Conservation (phyloP, 2,797 vertebrate genomes). For the Pseudotriccus pelzelni region DNA sequence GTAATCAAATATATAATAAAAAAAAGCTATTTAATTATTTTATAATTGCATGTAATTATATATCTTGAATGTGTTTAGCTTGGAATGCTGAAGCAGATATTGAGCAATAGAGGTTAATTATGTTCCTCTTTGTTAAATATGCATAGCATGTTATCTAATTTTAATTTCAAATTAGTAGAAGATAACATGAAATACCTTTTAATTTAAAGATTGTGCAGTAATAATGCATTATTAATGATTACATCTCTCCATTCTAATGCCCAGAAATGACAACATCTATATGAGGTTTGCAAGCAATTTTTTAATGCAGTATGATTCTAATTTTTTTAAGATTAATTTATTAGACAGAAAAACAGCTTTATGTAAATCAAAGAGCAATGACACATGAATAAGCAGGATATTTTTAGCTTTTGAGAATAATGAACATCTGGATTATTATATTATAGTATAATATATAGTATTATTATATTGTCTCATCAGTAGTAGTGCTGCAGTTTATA, state of each 20-base stretch:
- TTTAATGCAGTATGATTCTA: not conserved
- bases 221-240: conserved; percentile 33
- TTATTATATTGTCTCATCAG: not conserved
- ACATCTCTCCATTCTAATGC: not conserved
- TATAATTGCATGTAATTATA: conserved; percentile 35
- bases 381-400: not conserved
- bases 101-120: conserved; percentile 53
- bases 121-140: conserved; percentile 40
- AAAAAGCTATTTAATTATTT: conserved; percentile 7
- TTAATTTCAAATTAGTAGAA: conserved; percentile 47
- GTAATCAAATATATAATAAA: conserved; percentile 1
- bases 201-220: conserved; percentile 33
- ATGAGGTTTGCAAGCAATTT: not conserved
- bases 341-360: not conserved
- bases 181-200: conserved; percentile 42
- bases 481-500: not conserved
- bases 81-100: conserved; percentile 6
- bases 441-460: not conserved
- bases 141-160: conserved; percentile 49
- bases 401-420: conserved; percentile 23
- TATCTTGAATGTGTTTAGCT: conserved; percentile 5
- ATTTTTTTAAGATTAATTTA: not conserved
- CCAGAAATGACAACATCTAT: not conserved
- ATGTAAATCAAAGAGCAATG: not conserved
- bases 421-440: not conserved